Evolutionary conservation across 2,888 invertebrate genomes (phyloP).

Genomic region (Brachyopa scutellaris): DNA sequence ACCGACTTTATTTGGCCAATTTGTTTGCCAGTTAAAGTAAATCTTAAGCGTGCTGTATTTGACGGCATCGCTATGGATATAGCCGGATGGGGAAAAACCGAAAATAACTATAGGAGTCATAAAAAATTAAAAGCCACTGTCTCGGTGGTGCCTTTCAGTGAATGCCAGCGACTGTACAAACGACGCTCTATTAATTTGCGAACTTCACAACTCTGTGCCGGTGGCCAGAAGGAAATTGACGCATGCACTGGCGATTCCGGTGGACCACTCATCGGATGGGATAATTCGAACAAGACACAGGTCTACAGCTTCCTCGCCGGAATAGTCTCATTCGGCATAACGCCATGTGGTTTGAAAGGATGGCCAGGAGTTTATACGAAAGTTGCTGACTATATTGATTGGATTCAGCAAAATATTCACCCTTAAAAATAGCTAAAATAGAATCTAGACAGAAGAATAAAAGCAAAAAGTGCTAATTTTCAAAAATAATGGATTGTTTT

Average conservation of each 20-base stretch:
- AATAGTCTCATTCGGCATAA: conserved; percentile 86
- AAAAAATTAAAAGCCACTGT: conserved; percentile 84
- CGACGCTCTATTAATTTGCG: conserved; percentile 81
- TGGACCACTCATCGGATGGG: conserved; percentile 84
- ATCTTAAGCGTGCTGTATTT: conserved; percentile 78
- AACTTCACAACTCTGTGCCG: conserved; percentile 85
- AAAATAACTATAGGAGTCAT: conserved; percentile 78
- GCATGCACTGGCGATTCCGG: conserved; percentile 86
- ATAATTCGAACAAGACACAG: conserved; percentile 80
- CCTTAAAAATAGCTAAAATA: conserved; percentile 45
- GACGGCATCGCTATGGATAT: conserved; percentile 82
- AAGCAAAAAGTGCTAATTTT: too few relatives aligned
- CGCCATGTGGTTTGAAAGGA: conserved; percentile 84
- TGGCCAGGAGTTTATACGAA: conserved; percentile 87
- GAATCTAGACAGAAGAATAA: too few relatives aligned
- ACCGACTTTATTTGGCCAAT: conserved; percentile 85
- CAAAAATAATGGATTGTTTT: too few relatives aligned
- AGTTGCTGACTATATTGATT: conserved; percentile 84
- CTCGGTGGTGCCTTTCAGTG: conserved; percentile 81
- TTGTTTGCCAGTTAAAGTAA: conserved; percentile 83
- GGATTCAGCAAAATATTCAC: conserved; percentile 82
- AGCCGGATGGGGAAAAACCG: conserved; percentile 87
- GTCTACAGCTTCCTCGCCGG: conserved; percentile 83
- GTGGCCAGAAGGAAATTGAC: conserved; percentile 83
- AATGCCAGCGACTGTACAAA: conserved; percentile 84